Percentiles rank a stretch among this genome's conserved stretches.
Evolutionary conservation across 2,797 vertebrate genomes (phyloP).

Genomic region (Emydoidea blandingii): DNA sequence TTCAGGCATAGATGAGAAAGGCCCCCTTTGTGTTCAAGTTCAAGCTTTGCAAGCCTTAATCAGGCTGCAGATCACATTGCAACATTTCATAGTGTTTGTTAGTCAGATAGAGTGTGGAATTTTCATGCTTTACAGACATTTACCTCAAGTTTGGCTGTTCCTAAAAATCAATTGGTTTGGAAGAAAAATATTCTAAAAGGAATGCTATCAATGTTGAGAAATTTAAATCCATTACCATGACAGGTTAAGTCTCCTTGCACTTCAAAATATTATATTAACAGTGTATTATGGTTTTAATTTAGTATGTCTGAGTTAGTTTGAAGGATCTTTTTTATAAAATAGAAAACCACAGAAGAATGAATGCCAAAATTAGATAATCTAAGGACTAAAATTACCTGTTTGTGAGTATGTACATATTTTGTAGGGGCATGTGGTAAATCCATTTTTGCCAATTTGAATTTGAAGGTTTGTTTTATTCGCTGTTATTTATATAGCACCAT

Average conservation of each 20-base stretch:
- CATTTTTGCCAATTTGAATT: not conserved
- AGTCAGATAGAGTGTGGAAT: constrained; percentile 41
- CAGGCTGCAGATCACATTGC: constrained; percentile 8
- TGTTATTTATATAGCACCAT: not conserved
- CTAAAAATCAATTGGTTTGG: constrained; percentile 17
- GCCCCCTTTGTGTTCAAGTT: constrained; percentile 33
- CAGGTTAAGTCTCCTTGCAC: constrained; percentile 45
- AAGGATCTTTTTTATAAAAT: constrained; percentile 20
- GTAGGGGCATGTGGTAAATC: not conserved
- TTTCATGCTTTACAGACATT: constrained; percentile 36
- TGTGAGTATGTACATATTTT: not conserved
- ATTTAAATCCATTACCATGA: constrained; percentile 35
- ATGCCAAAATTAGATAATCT: not conserved
- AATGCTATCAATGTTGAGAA: constrained; percentile 25
- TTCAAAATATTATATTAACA: constrained; percentile 38
- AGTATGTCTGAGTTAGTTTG: not conserved
- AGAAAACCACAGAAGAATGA: constrained; percentile 17
- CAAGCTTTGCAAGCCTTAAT: constrained; percentile 19
- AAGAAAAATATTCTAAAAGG: constrained; percentile 20
- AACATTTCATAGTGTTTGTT: constrained; percentile 18
- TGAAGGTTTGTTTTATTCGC: not conserved
- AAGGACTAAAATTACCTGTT: not conserved
- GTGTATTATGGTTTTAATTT: not conserved
- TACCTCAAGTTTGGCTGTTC: constrained; percentile 8
- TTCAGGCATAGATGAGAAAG: constrained; percentile 16